These are phyloP conservation scores for Aphyosemion australe DNA, from an alignment of 2,113 vertebrate genomes.

Conservation along the genomic window DNA sequence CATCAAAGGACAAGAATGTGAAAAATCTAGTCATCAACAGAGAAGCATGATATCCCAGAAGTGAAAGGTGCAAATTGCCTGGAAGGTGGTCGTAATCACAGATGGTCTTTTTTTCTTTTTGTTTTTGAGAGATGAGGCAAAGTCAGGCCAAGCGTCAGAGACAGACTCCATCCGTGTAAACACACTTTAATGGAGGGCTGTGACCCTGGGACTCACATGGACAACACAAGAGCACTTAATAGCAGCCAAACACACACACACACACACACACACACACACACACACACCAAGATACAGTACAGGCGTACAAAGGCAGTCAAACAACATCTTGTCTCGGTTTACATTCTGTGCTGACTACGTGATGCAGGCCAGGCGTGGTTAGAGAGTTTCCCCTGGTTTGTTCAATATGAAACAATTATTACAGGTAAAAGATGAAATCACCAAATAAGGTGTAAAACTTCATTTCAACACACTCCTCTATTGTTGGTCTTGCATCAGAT, in stretches of 20 bases:
- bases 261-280: too few relatives aligned
- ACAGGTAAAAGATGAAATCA: not conserved
- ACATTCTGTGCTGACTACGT: slow-evolving; percentile 49
- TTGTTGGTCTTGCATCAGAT: not conserved
- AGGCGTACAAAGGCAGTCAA: slow-evolving; percentile 10
- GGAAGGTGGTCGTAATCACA: slow-evolving; percentile 28
- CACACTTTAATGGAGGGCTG: slow-evolving; percentile 64
- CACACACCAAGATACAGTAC: slow-evolving; percentile 27
- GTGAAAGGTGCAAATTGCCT: slow-evolving; percentile 3
- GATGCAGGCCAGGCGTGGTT: slow-evolving; percentile 35
- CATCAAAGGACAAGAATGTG: slow-evolving; percentile 47
- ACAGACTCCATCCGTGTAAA: slow-evolving; percentile 60
- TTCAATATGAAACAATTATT: too few relatives aligned
- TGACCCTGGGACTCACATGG: slow-evolving; percentile 16
- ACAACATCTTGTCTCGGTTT: slow-evolving; percentile 39
- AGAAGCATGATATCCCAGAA: slow-evolving; percentile 58
- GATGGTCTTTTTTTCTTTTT: slow-evolving; percentile 10
- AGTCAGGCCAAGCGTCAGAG: slow-evolving; percentile 43
- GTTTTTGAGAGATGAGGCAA: slow-evolving; percentile 52
- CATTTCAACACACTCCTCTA: not conserved
- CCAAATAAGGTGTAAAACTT: slow-evolving; percentile 11
- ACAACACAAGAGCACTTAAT: slow-evolving; percentile 27
- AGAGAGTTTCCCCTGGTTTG: slow-evolving; percentile 20
- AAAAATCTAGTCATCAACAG: slow-evolving; percentile 45
- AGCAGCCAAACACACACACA: too few relatives aligned